Percentiles rank a stretch among this genome's conserved stretches.
Conservation (phyloP, 2,888 invertebrate genomes). For the Nysson spinosus region DNA sequence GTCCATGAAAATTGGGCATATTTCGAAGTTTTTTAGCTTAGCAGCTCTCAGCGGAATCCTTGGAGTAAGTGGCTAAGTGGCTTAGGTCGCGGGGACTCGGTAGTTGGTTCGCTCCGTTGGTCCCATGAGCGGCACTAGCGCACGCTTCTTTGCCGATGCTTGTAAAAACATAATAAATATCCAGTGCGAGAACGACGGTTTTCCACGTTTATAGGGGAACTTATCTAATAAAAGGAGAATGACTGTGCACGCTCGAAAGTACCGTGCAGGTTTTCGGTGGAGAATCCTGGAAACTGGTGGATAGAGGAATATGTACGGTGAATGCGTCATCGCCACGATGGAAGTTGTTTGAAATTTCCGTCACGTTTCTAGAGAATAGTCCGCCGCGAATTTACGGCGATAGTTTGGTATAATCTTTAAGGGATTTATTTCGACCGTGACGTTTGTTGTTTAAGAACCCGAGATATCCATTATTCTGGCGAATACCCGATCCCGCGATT, state of each 20-base stretch:
- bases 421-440: background rate
- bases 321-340: background rate
- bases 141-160: constrained; percentile 2
- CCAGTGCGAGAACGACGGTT: constrained; percentile 47
- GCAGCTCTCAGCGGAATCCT: constrained; percentile 3
- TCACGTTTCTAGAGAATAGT: constrained; percentile 10
- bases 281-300: background rate
- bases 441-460: no score
- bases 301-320: background rate
- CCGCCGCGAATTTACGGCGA: background rate
- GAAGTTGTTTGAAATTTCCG: constrained; percentile 2
- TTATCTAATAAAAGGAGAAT: constrained; percentile 59
- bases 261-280: background rate
- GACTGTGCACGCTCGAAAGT: constrained; percentile 10
- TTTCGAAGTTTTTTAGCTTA: constrained; percentile 5
- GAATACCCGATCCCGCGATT: no score
- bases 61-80: background rate
- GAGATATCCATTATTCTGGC: no score
- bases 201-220: constrained; percentile 60
- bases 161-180: constrained; percentile 61
- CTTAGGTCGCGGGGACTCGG: background rate
- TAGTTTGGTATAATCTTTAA: background rate
- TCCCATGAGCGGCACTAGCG: constrained; percentile 25
- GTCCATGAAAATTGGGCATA: constrained; percentile 18
- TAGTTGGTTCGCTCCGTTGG: constrained; percentile 11